Evolutionary conservation across 2,113 vertebrate genomes (phyloP).

Genomic region (Ardeotis arabs): DNA sequence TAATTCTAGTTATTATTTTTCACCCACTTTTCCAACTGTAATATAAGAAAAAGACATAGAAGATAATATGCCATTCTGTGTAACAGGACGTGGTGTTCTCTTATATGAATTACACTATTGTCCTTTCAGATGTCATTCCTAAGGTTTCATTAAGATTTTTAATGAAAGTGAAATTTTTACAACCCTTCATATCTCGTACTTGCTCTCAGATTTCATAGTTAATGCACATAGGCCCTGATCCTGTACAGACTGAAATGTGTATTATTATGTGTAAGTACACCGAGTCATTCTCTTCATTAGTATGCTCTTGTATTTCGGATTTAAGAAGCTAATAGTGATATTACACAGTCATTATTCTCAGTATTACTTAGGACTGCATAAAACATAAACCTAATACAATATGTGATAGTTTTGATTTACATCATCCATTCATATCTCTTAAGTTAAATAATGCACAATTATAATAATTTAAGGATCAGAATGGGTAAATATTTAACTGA

Average conservation of each 20-base stretch:
- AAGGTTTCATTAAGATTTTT: neutral
- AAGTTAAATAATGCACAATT: neutral
- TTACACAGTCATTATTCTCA: neutral
- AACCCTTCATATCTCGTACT: neutral
- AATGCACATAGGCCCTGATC: neutral
- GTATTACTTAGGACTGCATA: neutral
- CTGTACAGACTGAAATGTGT: neutral
- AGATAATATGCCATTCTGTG: neutral
- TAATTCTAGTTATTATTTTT: constrained; percentile 2
- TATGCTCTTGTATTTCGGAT: neutral
- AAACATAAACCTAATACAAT: neutral
- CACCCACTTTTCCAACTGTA: neutral
- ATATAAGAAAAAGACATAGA: neutral
- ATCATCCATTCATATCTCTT: neutral
- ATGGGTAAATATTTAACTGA: constrained; percentile 11
- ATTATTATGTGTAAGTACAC: neutral
- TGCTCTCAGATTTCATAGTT: neutral
- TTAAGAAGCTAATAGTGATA: neutral
- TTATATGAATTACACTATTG: neutral
- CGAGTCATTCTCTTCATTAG: neutral
- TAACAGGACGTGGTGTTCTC: neutral
- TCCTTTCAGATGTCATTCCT: neutral
- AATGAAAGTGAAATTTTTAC: neutral
- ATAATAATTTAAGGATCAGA: neutral
- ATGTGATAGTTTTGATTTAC: neutral